phyloP scores from a whole-genome alignment of 2,797 vertebrate species.

The Salmo trutta region DNA sequence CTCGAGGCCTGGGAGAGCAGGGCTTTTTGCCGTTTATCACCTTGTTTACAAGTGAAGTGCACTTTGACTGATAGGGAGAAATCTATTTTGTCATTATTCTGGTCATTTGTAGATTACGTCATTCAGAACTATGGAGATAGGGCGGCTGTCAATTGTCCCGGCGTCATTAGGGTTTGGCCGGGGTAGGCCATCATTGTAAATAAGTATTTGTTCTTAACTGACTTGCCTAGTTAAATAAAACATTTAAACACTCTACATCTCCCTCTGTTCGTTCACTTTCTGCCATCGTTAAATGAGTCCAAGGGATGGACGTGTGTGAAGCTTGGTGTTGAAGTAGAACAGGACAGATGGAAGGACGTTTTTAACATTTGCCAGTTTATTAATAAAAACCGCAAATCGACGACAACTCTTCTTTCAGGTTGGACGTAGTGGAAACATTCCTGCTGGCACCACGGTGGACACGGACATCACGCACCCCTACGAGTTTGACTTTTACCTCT shows the following conservation, averaged over 20 bases:
- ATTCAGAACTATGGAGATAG: not conserved
- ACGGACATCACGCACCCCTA: slow-evolving; percentile 98
- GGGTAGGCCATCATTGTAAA: too few relatives aligned
- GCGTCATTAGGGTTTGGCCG: too few relatives aligned
- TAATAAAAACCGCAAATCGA: not conserved
- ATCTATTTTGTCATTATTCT: slow-evolving; percentile 45
- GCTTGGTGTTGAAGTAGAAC: not conserved
- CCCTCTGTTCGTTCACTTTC: not conserved
- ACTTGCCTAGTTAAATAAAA: too few relatives aligned
- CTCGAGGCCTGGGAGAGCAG: slow-evolving; percentile 51
- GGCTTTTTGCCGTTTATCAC: slow-evolving; percentile 48
- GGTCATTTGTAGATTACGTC: slow-evolving; percentile 57
- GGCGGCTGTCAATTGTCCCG: too few relatives aligned
- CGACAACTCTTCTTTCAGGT: slow-evolving; percentile 75
- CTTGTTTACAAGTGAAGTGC: slow-evolving; percentile 44
- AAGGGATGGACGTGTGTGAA: not conserved
- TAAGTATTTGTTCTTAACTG: too few relatives aligned
- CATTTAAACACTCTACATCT: not conserved
- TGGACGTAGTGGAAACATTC: slow-evolving; percentile 98
- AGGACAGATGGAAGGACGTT: not conserved
- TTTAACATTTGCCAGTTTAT: not conserved
- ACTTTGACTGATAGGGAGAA: slow-evolving; percentile 15
- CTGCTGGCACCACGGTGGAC: slow-evolving; percentile 96
- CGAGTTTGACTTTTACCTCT: slow-evolving; percentile 99
- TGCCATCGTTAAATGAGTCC: slow-evolving; percentile 4